Evolutionary conservation across 2,888 invertebrate species (phyloP).

Genomic region (Nemoura dubitans): DNA sequence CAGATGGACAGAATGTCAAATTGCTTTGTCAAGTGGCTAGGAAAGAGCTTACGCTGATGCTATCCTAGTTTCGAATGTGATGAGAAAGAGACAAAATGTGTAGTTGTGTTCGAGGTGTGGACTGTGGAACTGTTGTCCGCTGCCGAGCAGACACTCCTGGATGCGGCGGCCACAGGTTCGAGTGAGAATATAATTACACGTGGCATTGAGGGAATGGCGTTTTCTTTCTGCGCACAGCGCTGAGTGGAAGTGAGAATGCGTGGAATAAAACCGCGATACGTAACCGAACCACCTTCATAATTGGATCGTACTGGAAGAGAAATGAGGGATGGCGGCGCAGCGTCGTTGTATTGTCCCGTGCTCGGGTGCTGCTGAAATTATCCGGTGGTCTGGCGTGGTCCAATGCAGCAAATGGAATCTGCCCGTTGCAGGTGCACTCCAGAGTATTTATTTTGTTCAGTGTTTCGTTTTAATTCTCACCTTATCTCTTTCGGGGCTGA

Average conservation of each 20-base stretch:
- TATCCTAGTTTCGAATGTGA: not conserved
- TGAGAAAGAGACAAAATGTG: constrained; percentile 8
- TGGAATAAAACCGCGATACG: not conserved
- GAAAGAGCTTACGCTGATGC: not conserved
- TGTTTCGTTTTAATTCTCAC: not conserved
- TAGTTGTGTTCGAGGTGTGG: not conserved
- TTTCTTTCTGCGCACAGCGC: not conserved
- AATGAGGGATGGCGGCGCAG: not conserved
- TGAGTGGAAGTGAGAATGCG: not conserved
- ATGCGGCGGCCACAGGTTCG: not conserved
- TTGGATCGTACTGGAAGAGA: not conserved
- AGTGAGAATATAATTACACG: constrained; percentile 13
- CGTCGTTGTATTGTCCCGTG: not conserved
- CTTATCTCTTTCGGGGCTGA: not conserved
- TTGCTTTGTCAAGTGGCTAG: not conserved
- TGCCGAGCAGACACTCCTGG: constrained; percentile 1
- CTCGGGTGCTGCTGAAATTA: not conserved
- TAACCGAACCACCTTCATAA: constrained; percentile 1
- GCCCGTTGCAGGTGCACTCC: not conserved
- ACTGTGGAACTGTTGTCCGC: not conserved
- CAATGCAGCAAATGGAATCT: not conserved
- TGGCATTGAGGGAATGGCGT: constrained; percentile 16
- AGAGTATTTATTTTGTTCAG: not conserved
- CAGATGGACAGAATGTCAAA: constrained; percentile 31
- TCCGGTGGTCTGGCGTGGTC: not conserved